phyloP scores from a whole-genome alignment of 1,140 invertebrate species.

The Bombyx mandarina region DNA sequence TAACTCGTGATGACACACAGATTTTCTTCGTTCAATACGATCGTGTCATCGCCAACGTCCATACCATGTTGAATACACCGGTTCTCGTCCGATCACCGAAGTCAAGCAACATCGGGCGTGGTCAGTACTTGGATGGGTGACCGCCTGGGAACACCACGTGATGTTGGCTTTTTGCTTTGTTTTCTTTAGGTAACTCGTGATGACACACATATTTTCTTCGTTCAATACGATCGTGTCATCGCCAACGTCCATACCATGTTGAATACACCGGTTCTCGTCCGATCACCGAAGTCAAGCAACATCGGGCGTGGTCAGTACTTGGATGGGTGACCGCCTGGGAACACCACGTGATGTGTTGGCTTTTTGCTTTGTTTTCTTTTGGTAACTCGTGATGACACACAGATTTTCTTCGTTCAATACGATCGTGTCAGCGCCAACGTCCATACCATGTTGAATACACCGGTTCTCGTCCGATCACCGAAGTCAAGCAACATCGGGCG shows the following conservation, averaged over 20 bases:
- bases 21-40: too few species aligned
- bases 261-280: conserved; percentile 24
- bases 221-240: not conserved
- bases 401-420: too few species aligned
- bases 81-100: conserved; percentile 28
- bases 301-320: conserved; percentile 22
- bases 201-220: too few species aligned
- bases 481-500: conserved; percentile 25
- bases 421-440: conserved; percentile 2
- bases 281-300: conserved; percentile 27
- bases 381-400: too few species aligned
- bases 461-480: conserved; percentile 28
- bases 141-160: conserved; percentile 24
- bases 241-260: conserved; percentile 32
- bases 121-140: conserved; percentile 22
- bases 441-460: conserved; percentile 6
- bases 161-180: conserved; percentile 13
- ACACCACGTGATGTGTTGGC: conserved; percentile 25
- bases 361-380: conserved; percentile 10
- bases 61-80: conserved; percentile 29
- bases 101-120: conserved; percentile 23
- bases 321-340: conserved; percentile 22
- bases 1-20: too few species aligned
- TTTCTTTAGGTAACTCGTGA: too few species aligned
- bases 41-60: conserved; percentile 18